Conservation (phyloP, 2,888 invertebrate genomes). For the Tortrix viridana region DNA sequence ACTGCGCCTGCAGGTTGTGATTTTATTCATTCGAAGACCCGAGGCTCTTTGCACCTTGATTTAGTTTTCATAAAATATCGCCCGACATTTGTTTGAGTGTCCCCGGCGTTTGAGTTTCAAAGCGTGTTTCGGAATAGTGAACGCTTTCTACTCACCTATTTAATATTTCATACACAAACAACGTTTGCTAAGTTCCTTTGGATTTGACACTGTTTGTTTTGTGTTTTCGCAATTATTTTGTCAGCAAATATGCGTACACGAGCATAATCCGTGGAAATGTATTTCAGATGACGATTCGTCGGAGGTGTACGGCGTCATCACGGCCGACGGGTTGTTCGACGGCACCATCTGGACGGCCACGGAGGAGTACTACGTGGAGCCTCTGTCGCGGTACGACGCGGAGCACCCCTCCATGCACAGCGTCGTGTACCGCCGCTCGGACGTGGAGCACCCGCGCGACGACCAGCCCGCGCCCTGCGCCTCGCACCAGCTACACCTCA, state of each 20-base stretch:
- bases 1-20: slow-evolving; percentile 77
- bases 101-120: slow-evolving; percentile 59
- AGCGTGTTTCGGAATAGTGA: slow-evolving; percentile 48
- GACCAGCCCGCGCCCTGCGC: slow-evolving; percentile 78
- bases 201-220: neutral
- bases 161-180: slow-evolving; percentile 25
- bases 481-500: slow-evolving; percentile 85
- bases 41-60: slow-evolving; percentile 77
- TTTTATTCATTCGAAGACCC: slow-evolving; percentile 76
- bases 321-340: slow-evolving; percentile 94
- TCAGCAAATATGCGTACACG: neutral
- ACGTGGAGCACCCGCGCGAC: slow-evolving; percentile 86
- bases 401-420: slow-evolving; percentile 88
- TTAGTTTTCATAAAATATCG: slow-evolving; percentile 80
- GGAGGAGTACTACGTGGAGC: slow-evolving; percentile 94
- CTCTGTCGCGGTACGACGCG: slow-evolving; percentile 86
- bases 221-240: neutral
- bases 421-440: slow-evolving; percentile 92
- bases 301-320: slow-evolving; percentile 93
- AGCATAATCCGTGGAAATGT: slow-evolving; percentile 2
- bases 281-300: slow-evolving; percentile 92
- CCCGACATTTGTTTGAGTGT: slow-evolving; percentile 68
- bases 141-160: slow-evolving; percentile 36
- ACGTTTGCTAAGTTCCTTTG: slow-evolving; percentile 12
- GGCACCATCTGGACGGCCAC: slow-evolving; percentile 91